Conservation (phyloP, 2,797 vertebrate species). For the Cossypha niveicapilla region DNA sequence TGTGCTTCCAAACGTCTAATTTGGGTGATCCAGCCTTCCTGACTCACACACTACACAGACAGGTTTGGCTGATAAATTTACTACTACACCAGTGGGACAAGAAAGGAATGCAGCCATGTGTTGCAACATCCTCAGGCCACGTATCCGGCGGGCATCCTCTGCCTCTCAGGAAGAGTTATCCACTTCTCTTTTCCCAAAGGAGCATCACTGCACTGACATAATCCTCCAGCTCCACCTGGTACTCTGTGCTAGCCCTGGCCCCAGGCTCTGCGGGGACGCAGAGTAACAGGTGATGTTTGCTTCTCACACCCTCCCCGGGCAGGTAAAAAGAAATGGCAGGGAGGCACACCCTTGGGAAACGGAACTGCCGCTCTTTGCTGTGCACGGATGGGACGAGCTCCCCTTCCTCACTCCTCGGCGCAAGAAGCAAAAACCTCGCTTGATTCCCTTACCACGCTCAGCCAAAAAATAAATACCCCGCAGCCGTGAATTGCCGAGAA, state of each 20-base stretch:
- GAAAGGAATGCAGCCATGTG: not conserved
- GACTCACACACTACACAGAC: not conserved
- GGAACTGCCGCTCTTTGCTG: rapidly evolving
- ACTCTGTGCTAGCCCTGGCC: not conserved
- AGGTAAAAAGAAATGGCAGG: not conserved
- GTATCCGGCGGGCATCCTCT: not conserved
- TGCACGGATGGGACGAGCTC: not conserved
- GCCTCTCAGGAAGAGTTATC: not conserved
- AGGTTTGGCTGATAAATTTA: not conserved
- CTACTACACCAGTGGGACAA: not conserved
- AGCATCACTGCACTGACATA: not conserved
- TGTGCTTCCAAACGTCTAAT: not conserved
- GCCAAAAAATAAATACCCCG: not conserved
- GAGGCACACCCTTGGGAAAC: not conserved
- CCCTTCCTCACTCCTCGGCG: not conserved
- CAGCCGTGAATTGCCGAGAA: rapidly evolving
- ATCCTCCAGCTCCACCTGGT: not conserved
- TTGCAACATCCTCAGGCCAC: not conserved
- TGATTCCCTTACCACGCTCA: not conserved
- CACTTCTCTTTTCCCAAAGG: not conserved
- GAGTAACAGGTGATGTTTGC: not conserved
- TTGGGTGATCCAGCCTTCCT: not conserved
- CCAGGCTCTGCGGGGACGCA: not conserved
- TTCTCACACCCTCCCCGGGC: not conserved
- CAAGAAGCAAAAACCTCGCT: not conserved